Percentiles rank a stretch among this genome's conserved stretches.
These are phyloP conservation scores for Himalopsyche japonica DNA, from an alignment of 2,888 invertebrate genomes.

Conservation along the genomic window DNA sequence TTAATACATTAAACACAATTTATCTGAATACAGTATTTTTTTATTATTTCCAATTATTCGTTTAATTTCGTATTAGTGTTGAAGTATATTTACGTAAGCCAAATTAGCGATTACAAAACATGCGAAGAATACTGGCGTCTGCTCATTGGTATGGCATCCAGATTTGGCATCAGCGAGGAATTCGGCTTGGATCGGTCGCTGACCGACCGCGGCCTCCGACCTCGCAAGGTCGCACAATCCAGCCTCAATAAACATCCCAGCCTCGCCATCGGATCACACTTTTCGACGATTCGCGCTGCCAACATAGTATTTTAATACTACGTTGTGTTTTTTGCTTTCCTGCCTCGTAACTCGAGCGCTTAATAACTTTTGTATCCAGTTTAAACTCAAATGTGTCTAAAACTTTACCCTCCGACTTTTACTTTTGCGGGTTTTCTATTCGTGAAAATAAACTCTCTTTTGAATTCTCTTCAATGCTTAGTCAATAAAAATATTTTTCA, in stretches of 20 bases:
- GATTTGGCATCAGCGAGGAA: constrained; percentile 7
- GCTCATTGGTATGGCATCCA: constrained; percentile 2
- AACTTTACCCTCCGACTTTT: too few species aligned
- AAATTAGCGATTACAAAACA: constrained; percentile 24
- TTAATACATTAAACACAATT: too few species aligned
- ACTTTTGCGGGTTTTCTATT: too few species aligned
- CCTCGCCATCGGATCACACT: neutral
- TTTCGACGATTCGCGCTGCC: neutral
- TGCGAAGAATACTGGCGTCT: neutral
- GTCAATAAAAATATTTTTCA: too few species aligned
- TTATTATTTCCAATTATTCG: too few species aligned
- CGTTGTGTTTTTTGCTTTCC: neutral
- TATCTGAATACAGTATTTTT: too few species aligned
- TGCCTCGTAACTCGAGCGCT: neutral
- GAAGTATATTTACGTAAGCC: constrained; percentile 24
- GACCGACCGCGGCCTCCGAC: constrained; percentile 35
- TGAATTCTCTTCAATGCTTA: too few species aligned
- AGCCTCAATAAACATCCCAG: neutral
- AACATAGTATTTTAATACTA: neutral
- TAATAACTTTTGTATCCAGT: neutral
- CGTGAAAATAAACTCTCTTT: too few species aligned
- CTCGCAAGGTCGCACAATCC: constrained; percentile 34
- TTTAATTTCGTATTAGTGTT: neutral
- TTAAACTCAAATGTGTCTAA: neutral
- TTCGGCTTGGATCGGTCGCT: constrained; percentile 21